These are phyloP conservation scores for Ammospiza maritima DNA, from an alignment of 2,797 vertebrate genomes.

Conservation along the genomic window DNA sequence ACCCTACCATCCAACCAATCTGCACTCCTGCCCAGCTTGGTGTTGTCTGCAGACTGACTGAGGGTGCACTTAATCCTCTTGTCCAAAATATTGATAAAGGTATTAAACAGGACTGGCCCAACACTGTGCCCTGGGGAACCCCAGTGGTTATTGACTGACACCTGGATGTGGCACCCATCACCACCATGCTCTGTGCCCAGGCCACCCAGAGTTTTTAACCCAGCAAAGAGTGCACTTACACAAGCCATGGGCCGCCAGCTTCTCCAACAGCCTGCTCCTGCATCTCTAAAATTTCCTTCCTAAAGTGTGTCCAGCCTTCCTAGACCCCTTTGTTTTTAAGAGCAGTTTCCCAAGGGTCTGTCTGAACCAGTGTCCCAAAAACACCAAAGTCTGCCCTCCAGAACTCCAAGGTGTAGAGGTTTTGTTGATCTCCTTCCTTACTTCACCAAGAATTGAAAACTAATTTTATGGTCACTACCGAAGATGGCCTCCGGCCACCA, in stretches of 20 bases:
- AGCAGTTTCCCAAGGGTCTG: background rate
- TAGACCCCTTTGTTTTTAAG: background rate
- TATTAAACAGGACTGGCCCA: background rate
- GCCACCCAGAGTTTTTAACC: background rate
- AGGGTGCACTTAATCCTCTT: background rate
- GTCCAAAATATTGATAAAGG: background rate
- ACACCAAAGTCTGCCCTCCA: background rate
- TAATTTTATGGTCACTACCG: fast-evolving
- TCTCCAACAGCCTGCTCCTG: background rate
- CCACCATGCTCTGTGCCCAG: fast-evolving
- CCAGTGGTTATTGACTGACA: background rate
- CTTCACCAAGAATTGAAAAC: background rate
- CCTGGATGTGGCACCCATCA: background rate
- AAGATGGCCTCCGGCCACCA: fast-evolving
- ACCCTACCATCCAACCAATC: background rate
- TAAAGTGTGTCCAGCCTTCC: background rate
- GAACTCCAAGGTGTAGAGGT: background rate
- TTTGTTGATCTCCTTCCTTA: background rate
- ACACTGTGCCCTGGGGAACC: background rate
- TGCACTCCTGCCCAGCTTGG: background rate
- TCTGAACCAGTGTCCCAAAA: background rate
- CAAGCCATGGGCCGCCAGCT: background rate
- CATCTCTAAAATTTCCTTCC: background rate
- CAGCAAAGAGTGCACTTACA: background rate
- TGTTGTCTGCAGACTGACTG: background rate